These are phyloP conservation scores for Globia sparganii DNA, from an alignment of 2,888 invertebrate genomes.

Conservation along the genomic window DNA sequence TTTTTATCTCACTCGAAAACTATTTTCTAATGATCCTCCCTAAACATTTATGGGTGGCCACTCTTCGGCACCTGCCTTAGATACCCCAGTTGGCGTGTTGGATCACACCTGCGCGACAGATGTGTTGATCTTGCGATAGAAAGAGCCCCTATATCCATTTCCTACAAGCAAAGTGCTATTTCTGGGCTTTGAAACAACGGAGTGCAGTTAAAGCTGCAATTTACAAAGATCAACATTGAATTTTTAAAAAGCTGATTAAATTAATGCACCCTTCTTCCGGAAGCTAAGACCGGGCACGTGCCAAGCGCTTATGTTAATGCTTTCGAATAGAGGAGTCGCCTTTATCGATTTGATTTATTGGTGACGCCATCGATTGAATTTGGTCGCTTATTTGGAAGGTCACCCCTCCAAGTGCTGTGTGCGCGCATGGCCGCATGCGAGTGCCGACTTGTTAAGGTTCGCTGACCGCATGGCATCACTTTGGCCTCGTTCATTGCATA, in stretches of 20 bases:
- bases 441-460: slow-evolving; percentile 80
- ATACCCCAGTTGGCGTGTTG: slow-evolving; percentile 59
- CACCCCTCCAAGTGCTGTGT: slow-evolving; percentile 63
- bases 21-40: slow-evolving; percentile 40
- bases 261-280: slow-evolving; percentile 48
- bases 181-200: slow-evolving; percentile 28
- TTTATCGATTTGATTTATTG: slow-evolving; percentile 41
- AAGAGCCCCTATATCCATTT: slow-evolving; percentile 43
- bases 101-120: slow-evolving; percentile 85
- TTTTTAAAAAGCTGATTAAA: slow-evolving; percentile 62
- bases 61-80: slow-evolving; percentile 68
- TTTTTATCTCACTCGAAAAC: slow-evolving; percentile 17
- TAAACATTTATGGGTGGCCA: slow-evolving; percentile 46
- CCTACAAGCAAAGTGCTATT: slow-evolving; percentile 50
- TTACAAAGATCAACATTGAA: slow-evolving; percentile 56
- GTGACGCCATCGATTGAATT: slow-evolving; percentile 51
- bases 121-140: slow-evolving; percentile 69
- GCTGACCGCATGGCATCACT: slow-evolving; percentile 76
- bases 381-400: slow-evolving; percentile 67
- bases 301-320: slow-evolving; percentile 50
- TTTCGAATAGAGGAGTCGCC: slow-evolving; percentile 39
- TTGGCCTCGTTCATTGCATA: slow-evolving; percentile 70
- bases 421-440: slow-evolving; percentile 71
- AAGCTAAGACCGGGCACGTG: slow-evolving; percentile 64
- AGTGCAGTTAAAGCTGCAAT: slow-evolving; percentile 41